These are phyloP conservation scores for Geodia barretti DNA, from an alignment of 37 sponge, comb jelly and placozoan genomes.

Conservation along the genomic window DNA sequence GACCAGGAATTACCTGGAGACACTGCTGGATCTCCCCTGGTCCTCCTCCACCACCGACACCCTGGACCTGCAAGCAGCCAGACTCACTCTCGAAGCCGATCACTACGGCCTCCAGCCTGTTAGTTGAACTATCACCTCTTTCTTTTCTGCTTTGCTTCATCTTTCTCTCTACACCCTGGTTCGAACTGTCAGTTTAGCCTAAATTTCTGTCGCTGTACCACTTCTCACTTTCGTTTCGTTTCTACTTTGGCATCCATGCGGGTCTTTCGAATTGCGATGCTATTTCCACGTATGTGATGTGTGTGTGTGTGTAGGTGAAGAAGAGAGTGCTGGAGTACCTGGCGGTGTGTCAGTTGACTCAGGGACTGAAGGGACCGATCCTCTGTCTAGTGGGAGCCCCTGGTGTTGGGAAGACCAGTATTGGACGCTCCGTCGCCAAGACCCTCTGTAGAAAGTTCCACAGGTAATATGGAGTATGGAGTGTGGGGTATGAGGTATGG, in stretches of 20 bases:
- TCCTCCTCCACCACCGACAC: constrained; percentile 58
- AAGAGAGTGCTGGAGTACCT: constrained; percentile 85
- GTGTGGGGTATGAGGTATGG: background rate
- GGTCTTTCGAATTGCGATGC: too few species aligned
- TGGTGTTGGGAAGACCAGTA: constrained; percentile 93
- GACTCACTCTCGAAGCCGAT: constrained; percentile 70
- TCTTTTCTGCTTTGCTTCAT: background rate
- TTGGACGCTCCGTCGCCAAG: constrained; percentile 84
- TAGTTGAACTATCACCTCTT: background rate
- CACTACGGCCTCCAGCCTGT: constrained; percentile 79
- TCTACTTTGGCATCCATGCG: too few species aligned
- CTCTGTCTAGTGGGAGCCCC: constrained; percentile 93
- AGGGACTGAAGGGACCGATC: constrained; percentile 86
- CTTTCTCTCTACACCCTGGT: too few species aligned
- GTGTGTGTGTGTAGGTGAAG: constrained; percentile 73
- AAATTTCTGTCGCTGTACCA: too few species aligned
- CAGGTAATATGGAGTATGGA: background rate
- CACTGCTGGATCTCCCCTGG: constrained; percentile 89
- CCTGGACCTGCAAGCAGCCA: constrained; percentile 68
- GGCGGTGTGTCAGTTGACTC: constrained; percentile 84
- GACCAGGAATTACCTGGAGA: constrained; percentile 75
- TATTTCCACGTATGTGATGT: too few species aligned
- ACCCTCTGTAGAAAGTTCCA: constrained; percentile 87
- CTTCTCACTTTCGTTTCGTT: background rate
- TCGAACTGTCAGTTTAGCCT: too few species aligned